Conservation (phyloP, 2,888 invertebrate species). For the Drosophila yooni region DNA sequence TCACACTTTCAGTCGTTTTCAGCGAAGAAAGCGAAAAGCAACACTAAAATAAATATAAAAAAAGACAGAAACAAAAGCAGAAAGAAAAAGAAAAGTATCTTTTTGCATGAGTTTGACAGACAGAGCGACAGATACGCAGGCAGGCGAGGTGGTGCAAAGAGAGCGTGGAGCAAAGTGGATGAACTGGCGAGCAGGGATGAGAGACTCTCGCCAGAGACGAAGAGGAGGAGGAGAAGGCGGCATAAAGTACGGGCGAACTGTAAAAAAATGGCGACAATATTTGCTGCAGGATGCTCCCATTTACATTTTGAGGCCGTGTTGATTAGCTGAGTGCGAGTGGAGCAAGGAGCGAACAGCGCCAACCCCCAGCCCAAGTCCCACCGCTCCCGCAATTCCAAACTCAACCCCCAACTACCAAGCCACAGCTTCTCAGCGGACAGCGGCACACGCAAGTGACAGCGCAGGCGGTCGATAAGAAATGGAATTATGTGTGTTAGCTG, state of each 20-base stretch:
- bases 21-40: constrained; percentile 65
- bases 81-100: constrained; percentile 68
- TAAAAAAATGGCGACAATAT: constrained; percentile 82
- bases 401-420: constrained; percentile 5
- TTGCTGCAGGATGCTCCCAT: constrained; percentile 74
- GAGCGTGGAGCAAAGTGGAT: constrained; percentile 37
- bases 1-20: constrained; percentile 55
- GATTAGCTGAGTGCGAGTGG: constrained; percentile 72
- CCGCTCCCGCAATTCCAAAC: not conserved
- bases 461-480: constrained; percentile 69
- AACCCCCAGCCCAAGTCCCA: constrained; percentile 5
- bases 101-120: constrained; percentile 71
- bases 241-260: not conserved
- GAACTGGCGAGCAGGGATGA: constrained; percentile 40
- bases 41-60: constrained; percentile 40
- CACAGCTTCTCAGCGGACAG: constrained; percentile 35
- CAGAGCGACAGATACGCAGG: constrained; percentile 58
- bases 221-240: not conserved
- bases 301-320: constrained; percentile 78
- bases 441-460: constrained; percentile 60
- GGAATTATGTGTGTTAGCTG: constrained; percentile 50
- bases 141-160: constrained; percentile 13
- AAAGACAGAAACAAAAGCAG: constrained; percentile 22
- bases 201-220: not conserved
- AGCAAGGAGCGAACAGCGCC: not conserved